Evolutionary conservation across 1,140 invertebrate genomes (phyloP).

Genomic region (Tetragonula clypearis): DNA sequence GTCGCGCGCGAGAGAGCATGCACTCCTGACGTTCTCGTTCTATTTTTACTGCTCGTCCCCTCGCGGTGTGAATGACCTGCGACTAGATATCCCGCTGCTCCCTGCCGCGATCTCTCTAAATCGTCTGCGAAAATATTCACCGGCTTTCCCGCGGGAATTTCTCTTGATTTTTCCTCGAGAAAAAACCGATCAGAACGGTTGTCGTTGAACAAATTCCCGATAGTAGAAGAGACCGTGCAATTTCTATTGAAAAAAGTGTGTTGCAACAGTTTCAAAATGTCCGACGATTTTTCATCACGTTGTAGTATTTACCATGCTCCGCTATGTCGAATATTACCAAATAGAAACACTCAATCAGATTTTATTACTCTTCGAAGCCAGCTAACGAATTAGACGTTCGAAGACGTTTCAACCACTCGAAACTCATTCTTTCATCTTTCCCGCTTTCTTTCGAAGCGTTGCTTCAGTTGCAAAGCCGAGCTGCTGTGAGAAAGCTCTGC

Average conservation of each 20-base stretch:
- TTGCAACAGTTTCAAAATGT: too few relatives aligned
- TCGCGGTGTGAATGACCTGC: slow-evolving; percentile 81
- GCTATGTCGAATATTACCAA: too few relatives aligned
- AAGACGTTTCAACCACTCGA: neutral
- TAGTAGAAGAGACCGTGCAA: too few relatives aligned
- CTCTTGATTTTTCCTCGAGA: neutral
- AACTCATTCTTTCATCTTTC: too few relatives aligned
- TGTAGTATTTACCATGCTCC: too few relatives aligned
- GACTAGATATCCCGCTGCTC: slow-evolving; percentile 76
- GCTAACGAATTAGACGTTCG: too few relatives aligned
- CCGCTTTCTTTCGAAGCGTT: neutral
- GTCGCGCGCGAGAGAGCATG: slow-evolving; percentile 72
- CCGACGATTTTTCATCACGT: too few relatives aligned
- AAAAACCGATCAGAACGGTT: neutral
- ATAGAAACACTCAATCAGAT: too few relatives aligned
- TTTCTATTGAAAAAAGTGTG: neutral
- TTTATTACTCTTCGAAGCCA: too few relatives aligned
- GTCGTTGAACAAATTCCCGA: too few relatives aligned
- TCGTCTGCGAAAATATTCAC: slow-evolving; percentile 55
- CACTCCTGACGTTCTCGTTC: slow-evolving; percentile 76
- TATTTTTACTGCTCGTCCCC: slow-evolving; percentile 80
- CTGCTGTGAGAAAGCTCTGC: neutral
- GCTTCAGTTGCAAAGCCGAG: slow-evolving; percentile 11
- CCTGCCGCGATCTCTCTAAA: slow-evolving; percentile 58
- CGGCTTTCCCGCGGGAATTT: slow-evolving; percentile 28